Percentiles rank a stretch among this genome's conserved stretches.
phyloP scores from a whole-genome alignment of 2,113 vertebrate genomes.

The Apodemus speciosus region DNA sequence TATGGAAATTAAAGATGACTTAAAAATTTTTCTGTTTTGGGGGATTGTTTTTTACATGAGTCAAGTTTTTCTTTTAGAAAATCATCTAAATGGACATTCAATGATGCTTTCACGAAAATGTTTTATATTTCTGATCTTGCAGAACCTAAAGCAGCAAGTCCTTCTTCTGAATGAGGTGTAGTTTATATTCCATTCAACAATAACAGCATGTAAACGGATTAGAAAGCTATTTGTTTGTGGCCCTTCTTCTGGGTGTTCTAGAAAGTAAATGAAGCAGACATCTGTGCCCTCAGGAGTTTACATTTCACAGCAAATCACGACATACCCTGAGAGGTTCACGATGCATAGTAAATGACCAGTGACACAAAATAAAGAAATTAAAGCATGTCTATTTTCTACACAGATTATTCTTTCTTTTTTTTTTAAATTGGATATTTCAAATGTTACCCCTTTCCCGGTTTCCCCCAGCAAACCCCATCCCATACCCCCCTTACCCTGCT shows the following conservation, averaged over 20 bases:
- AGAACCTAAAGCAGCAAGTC: background rate
- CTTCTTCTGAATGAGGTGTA: background rate
- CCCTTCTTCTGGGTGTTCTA: constrained; percentile 20
- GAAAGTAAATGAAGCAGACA: constrained; percentile 64
- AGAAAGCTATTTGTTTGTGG: background rate
- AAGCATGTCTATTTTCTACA: constrained; percentile 30
- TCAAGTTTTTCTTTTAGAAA: background rate
- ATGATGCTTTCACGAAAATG: background rate
- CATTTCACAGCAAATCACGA: constrained; percentile 44
- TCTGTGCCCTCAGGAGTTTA: constrained; percentile 32
- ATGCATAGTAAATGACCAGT: constrained; percentile 7
- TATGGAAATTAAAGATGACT: background rate
- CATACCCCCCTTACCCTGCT: too few species aligned
- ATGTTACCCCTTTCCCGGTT: too few species aligned
- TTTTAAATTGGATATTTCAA: too few species aligned
- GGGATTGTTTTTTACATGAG: background rate
- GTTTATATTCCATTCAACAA: constrained; percentile 18
- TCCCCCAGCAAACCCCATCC: too few species aligned
- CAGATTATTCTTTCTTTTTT: background rate
- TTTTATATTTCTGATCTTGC: constrained; percentile 1
- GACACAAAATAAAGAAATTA: constrained; percentile 33
- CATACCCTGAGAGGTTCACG: constrained; percentile 32
- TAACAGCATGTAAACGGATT: background rate
- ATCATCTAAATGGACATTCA: background rate
- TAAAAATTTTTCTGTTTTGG: constrained; percentile 12